These are phyloP conservation scores for Chascanopsetta lugubris DNA, from an alignment of 2,113 vertebrate species.

Conservation along the genomic window DNA sequence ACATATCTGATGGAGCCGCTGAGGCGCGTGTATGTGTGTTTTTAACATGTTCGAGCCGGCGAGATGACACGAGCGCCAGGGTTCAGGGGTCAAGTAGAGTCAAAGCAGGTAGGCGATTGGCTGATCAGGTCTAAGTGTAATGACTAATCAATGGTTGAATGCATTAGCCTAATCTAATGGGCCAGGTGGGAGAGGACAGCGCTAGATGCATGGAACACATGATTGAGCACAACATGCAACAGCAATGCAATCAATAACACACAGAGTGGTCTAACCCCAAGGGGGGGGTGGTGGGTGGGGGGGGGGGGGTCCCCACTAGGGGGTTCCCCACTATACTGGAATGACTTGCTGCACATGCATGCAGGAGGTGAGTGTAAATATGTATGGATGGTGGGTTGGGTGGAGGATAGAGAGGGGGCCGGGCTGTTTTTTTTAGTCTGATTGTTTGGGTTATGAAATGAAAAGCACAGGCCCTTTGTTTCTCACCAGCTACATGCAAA, in stretches of 20 bases:
- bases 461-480: conserved; percentile 61
- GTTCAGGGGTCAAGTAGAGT: conserved; percentile 75
- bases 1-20: conserved; percentile 39
- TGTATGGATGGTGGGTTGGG: conserved; percentile 58
- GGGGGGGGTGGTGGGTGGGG: no score
- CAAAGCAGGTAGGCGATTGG: conserved; percentile 87
- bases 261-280: conserved; percentile 87
- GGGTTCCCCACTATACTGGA: conserved; percentile 62
- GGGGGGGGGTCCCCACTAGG: conserved; percentile 58
- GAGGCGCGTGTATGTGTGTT: conserved; percentile 36
- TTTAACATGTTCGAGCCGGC: conserved; percentile 58
- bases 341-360: conserved; percentile 71
- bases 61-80: conserved; percentile 51
- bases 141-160: conserved; percentile 99
- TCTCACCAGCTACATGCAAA: conserved; percentile 8
- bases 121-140: conserved; percentile 95
- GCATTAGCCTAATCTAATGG: conserved; percentile 96
- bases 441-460: conserved; percentile 78
- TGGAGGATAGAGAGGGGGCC: conserved; percentile 54
- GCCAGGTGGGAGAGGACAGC: conserved; percentile 92
- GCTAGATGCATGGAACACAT: conserved; percentile 90
- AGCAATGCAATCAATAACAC: conserved; percentile 90
- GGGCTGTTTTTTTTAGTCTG: conserved; percentile 63
- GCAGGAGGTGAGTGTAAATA: conserved; percentile 65
- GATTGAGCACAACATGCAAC: conserved; percentile 92